Conservation (phyloP, 2,888 invertebrate species). For the Toxonevra muliebris region DNA sequence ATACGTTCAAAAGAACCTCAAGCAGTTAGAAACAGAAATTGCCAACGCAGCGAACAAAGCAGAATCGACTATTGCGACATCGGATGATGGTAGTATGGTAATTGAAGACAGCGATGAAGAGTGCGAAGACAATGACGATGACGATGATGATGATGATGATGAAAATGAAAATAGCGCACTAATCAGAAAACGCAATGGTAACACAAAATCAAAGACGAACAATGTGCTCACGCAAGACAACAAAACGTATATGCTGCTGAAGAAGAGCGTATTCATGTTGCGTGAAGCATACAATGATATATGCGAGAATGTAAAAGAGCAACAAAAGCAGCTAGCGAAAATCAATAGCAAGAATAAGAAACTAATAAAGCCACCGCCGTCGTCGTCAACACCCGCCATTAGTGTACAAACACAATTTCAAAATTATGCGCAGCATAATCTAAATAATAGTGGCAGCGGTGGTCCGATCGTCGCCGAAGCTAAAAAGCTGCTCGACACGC, state of each 20-base stretch:
- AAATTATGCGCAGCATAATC: constrained; percentile 27
- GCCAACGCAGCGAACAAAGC: constrained; percentile 35
- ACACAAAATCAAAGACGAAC: constrained; percentile 4
- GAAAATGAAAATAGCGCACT: constrained; percentile 22
- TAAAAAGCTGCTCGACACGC: constrained; percentile 28
- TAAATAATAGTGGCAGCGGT: constrained; percentile 14
- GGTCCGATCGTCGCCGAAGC: no score
- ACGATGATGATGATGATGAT: constrained; percentile 28
- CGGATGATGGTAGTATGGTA: constrained; percentile 11
- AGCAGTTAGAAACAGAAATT: constrained; percentile 46
- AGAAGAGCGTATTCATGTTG: constrained; percentile 44
- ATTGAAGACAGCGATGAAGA: constrained; percentile 28
- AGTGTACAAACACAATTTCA: constrained; percentile 33
- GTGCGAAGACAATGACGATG: constrained; percentile 34
- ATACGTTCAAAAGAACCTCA: constrained; percentile 44
- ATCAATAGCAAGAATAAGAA: background rate
- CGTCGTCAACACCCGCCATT: constrained; percentile 28
- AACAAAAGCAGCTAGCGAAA: constrained; percentile 17
- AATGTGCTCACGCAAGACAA: constrained; percentile 36
- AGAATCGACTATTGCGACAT: constrained; percentile 7
- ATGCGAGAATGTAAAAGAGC: constrained; percentile 34
- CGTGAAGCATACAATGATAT: constrained; percentile 48
- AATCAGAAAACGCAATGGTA: constrained; percentile 31
- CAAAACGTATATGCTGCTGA: constrained; percentile 42
- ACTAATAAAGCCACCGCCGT: constrained; percentile 25